A percentile compares a stretch with the other conserved stretches of the same genome.
These are phyloP conservation scores for Halisarca cf. caerulea DNA, from an alignment of 37 sponge, comb jelly and placozoan species.

Conservation along the genomic window DNA sequence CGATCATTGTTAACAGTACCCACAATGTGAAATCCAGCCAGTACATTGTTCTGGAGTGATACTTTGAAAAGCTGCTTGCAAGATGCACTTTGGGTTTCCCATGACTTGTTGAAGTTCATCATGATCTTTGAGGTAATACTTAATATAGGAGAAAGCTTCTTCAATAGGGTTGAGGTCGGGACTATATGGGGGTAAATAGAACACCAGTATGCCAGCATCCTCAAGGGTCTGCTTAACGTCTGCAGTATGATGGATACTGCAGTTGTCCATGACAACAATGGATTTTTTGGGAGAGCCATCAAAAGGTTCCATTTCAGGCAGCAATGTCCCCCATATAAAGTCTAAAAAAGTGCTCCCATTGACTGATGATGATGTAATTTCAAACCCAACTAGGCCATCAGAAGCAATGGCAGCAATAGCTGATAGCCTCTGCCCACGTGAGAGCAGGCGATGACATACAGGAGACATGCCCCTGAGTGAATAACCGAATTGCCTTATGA, in stretches of 20 bases:
- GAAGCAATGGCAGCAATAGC: not conserved
- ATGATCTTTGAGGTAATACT: not conserved
- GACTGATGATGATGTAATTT: too few relatives aligned
- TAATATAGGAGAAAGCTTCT: not conserved
- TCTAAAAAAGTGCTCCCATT: not conserved
- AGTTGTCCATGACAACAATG: not conserved
- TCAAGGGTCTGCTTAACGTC: not conserved
- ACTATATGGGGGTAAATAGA: not conserved
- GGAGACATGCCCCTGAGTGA: not conserved
- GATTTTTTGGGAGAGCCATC: not conserved
- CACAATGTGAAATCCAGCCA: too few relatives aligned
- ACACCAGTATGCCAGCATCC: not conserved
- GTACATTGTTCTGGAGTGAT: not conserved
- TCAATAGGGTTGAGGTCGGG: constrained; percentile 9
- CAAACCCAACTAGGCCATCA: not conserved
- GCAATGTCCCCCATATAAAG: not conserved
- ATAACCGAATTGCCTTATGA: not conserved
- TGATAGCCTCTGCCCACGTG: not conserved
- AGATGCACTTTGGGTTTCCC: not conserved
- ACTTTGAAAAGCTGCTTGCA: not conserved
- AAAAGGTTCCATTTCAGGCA: constrained; percentile 1
- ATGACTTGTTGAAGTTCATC: not conserved
- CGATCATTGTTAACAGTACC: too few relatives aligned
- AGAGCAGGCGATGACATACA: too few relatives aligned
- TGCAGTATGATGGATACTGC: not conserved